Conservation (phyloP, 2,113 vertebrate species). For the Hepsetus odoe region DNA sequence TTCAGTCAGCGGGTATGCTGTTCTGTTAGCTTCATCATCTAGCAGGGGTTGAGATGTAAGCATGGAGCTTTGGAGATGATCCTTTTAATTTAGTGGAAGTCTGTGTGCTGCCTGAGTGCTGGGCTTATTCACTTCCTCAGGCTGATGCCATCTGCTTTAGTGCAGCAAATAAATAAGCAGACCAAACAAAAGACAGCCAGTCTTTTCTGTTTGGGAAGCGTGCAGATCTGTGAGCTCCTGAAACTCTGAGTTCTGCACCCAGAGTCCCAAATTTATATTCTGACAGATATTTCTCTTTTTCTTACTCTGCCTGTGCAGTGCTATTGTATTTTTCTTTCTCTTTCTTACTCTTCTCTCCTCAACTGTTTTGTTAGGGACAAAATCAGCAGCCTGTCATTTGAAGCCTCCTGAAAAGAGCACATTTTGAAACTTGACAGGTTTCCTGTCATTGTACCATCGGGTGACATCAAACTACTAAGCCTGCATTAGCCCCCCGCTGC, state of each 20-base stretch:
- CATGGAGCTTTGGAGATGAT: conserved; percentile 53
- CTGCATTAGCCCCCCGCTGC: conserved; percentile 63
- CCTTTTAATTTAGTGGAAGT: conserved; percentile 56
- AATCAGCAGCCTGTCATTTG: conserved; percentile 62
- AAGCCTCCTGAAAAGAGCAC: conserved; percentile 61
- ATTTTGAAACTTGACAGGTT: conserved; percentile 63
- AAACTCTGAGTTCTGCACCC: not conserved
- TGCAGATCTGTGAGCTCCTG: conserved; percentile 11
- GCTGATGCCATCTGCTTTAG: conserved; percentile 67
- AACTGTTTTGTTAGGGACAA: conserved; percentile 59
- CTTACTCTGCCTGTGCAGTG: not conserved
- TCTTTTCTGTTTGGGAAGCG: conserved; percentile 35
- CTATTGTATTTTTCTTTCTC: conserved; percentile 49
- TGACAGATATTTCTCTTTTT: not conserved
- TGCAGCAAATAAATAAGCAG: conserved; percentile 54
- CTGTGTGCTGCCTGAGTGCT: conserved; percentile 42
- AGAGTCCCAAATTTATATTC: not conserved
- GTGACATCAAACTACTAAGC: conserved; percentile 65
- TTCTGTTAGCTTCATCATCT: conserved; percentile 36
- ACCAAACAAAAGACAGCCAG: conserved; percentile 53
- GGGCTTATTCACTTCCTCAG: conserved; percentile 59
- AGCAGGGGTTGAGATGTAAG: conserved; percentile 34
- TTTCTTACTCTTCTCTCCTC: conserved; percentile 54
- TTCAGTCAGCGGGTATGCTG: conserved; percentile 5
- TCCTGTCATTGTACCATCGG: conserved; percentile 59